These are phyloP conservation scores for Pholis gunnellus DNA, from an alignment of 2,113 vertebrate genomes.

Conservation along the genomic window DNA sequence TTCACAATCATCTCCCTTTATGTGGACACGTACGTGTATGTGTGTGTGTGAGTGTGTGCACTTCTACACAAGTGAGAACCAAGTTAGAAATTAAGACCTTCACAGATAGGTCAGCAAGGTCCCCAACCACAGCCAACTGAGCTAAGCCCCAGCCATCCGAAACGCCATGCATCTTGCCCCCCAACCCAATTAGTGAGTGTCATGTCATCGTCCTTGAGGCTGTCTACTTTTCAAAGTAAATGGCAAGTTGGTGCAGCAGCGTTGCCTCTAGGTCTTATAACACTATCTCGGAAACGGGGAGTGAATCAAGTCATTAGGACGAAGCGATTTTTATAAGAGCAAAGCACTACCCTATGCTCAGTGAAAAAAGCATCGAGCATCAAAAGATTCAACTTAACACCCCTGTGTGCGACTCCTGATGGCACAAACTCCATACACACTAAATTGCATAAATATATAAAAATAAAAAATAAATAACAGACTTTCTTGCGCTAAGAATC, in stretches of 20 bases:
- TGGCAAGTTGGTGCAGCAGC: background rate
- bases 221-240: conserved; percentile 21
- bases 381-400: background rate
- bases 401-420: background rate
- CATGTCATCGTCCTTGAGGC: conserved; percentile 31
- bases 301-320: background rate
- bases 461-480: background rate
- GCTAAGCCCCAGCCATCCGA: conserved; percentile 8
- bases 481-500: background rate
- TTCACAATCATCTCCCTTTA: conserved; percentile 43
- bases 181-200: conserved; percentile 32
- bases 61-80: conserved; percentile 29
- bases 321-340: background rate
- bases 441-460: background rate
- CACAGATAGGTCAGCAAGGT: conserved; percentile 41
- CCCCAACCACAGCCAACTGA: conserved; percentile 13
- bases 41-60: background rate
- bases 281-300: background rate
- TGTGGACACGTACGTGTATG: conserved; percentile 3
- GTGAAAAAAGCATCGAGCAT: background rate
- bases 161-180: background rate
- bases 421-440: background rate
- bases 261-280: background rate
- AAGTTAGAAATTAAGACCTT: conserved; percentile 39
- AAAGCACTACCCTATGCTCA: background rate